Base-by-base conservation (phyloP, 2,797 vertebrate genomes). In the Aplochiton taeniatus region DNA sequence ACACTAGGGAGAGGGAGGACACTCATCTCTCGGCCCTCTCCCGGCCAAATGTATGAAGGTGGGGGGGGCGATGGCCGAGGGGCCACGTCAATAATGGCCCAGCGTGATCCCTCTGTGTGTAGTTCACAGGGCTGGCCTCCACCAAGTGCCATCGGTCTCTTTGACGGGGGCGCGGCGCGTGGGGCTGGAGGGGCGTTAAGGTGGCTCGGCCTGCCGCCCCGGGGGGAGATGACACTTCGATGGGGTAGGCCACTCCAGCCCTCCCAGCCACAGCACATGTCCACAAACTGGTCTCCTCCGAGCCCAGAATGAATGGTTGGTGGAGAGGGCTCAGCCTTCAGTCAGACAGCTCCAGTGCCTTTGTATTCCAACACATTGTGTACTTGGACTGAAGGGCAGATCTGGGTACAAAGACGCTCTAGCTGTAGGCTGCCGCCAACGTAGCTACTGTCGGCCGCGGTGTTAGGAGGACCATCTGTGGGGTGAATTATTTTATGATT, bases 81-180 rank as follows among this genome's bases (percentile, higher is more conserved):
- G 74, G 81, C 79, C 63, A n/a, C 66, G 73, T 69, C 75, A 59
- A 73, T 86, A 81, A 85, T 74, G 71, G 72, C 70, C 73, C 62
- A 8, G 63, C 59, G 69, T 83, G 73, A 78, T 83, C 62, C 71
- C 41, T 58, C 61, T 12, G 48, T 55, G 71, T 43, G 46, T 18
- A 8, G 70, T 63, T 73, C 68, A 49, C 45, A 42, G 18, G 54
- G 58, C 31, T 53, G 42, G 31, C 60, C 54, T 41, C 65, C 62
- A 73, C 58, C 73, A 74, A 74, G 75, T 68, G 70, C 54, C 61
- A 64, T 17, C 64, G 61, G 31, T 41, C 16, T 60, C 66, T 68
- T 58, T 51, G 59, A 69, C 73, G 66, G 49, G n/a, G 16, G 47
- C 68, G 49, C 70, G 46, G 31, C 11, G 51, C 5, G 14, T 6